A percentile compares a stretch with the other conserved stretches of the same genome.
These are phyloP conservation scores for Carlito syrichta DNA, from an alignment of 2,113 vertebrate genomes.

Conservation along the genomic window DNA sequence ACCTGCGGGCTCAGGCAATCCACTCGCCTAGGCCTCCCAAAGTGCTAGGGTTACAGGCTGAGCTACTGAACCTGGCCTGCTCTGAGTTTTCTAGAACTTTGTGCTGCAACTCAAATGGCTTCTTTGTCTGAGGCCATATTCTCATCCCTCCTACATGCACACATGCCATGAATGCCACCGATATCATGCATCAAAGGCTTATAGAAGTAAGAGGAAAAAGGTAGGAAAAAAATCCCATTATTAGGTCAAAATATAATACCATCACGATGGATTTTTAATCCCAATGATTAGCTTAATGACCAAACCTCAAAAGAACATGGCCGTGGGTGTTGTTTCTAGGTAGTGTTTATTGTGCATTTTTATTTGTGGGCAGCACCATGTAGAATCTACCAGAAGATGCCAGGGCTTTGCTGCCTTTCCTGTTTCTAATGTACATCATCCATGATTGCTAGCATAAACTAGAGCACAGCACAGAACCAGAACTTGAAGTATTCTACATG, in stretches of 20 bases:
- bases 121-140: conserved; percentile 27
- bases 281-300: not conserved
- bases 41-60: too few species aligned
- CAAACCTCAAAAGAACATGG: not conserved
- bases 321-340: not conserved
- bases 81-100: conserved; percentile 31
- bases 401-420: not conserved
- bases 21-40: too few species aligned
- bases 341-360: not conserved
- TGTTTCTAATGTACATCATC: not conserved
- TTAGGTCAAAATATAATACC: conserved; percentile 9
- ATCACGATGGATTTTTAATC: not conserved
- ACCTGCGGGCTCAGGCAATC: too few species aligned
- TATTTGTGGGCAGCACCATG: not conserved
- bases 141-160: not conserved
- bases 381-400: not conserved
- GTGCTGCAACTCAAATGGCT: not conserved
- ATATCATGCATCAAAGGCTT: not conserved
- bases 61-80: too few species aligned
- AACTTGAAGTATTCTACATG: conserved; percentile 15
- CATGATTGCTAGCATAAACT: not conserved
- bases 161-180: not conserved
- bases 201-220: conserved; percentile 26
- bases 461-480: not conserved
- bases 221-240: not conserved